Base-by-base conservation (phyloP, 2,113 vertebrate species). In the Arenaria interpres region DNA sequence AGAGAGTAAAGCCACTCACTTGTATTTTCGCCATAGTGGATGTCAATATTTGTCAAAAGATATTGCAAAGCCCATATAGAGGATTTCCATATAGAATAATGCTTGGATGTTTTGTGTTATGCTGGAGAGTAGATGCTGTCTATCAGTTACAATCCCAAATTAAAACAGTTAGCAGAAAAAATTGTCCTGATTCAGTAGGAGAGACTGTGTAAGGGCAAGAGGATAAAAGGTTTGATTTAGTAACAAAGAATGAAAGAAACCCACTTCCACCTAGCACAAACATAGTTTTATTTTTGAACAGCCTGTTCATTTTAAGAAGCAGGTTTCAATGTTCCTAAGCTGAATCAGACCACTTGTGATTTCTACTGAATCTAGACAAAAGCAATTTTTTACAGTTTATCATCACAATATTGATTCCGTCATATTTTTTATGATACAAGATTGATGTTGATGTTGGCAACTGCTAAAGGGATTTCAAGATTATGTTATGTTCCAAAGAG, bases 351-450 rank as follows among this genome's bases (percentile, higher is more conserved):
- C 77, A 81, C 79, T 84, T 92, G 33, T 91, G 88, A 75, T 92
- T 96, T 96, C 74, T 80, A 56, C 77, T 59, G 43, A 90, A 91
- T 68, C 48, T 51, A 94, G 82, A 86, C 85, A 82, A 94, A 97
- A 96, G 87, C 74, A 97, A 87, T 96, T 96, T 97, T 95, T 96
- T 90, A 84, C 69, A 83, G 85, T 92, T 96, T 95, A 96, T 93
- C 95, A 97, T 95, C 95, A 91, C 86, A 93, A 89, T 97, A 97
- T 97, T 96, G 97, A 97, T 97, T 96, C 88, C 50, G 5, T 96
- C 93, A 56, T 72, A 63, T 88, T 95, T 96, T 93, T 96, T 83
- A 88, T 88, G 83, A 86, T 85, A 74, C 14, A 83, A 85, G 95
- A 96, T 97, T 96, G 96, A 97, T 96, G 96, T 81, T 91, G 83